Percentiles rank a stretch among this genome's conserved stretches.
Conservation (phyloP, 2,113 vertebrate genomes). For the Herpailurus yagouaroundi region DNA sequence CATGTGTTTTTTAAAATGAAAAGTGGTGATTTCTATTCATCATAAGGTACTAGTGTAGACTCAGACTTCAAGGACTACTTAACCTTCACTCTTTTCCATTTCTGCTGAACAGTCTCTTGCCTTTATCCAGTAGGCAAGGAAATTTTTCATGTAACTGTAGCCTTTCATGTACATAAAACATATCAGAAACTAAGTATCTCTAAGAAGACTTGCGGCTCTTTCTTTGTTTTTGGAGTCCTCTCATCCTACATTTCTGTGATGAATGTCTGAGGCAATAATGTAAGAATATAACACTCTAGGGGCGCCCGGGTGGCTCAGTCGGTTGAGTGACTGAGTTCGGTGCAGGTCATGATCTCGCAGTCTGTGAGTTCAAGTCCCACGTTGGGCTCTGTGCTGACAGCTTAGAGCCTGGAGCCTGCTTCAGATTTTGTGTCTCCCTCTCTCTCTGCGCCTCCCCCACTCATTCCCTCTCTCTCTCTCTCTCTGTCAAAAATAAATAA, state of each 20-base stretch:
- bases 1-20: neutral
- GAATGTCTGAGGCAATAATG: neutral
- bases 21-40: conserved; percentile 33
- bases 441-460: too few species aligned
- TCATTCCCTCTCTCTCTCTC: too few species aligned
- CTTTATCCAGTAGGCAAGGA: neutral
- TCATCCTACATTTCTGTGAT: neutral
- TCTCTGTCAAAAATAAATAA: too few species aligned
- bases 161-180: neutral
- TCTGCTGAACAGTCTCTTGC: conserved; percentile 5
- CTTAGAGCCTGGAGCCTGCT: too few species aligned
- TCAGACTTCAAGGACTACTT: conserved; percentile 54
- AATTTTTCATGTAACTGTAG: conserved; percentile 20
- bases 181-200: conserved; percentile 1
- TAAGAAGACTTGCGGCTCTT: neutral
- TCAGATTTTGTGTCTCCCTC: too few species aligned
- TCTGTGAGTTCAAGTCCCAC: too few species aligned
- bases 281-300: neutral
- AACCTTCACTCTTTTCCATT: conserved; percentile 15
- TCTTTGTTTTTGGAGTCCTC: conserved; percentile 26
- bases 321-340: too few species aligned
- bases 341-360: too few species aligned
- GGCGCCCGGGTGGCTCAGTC: too few species aligned
- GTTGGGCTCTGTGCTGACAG: too few species aligned
- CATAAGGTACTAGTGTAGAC: neutral